Evolutionary conservation across 2,797 vertebrate genomes (phyloP), one percentile per base, ranked within the genome.

Genomic region (Picus viridis): DNA sequence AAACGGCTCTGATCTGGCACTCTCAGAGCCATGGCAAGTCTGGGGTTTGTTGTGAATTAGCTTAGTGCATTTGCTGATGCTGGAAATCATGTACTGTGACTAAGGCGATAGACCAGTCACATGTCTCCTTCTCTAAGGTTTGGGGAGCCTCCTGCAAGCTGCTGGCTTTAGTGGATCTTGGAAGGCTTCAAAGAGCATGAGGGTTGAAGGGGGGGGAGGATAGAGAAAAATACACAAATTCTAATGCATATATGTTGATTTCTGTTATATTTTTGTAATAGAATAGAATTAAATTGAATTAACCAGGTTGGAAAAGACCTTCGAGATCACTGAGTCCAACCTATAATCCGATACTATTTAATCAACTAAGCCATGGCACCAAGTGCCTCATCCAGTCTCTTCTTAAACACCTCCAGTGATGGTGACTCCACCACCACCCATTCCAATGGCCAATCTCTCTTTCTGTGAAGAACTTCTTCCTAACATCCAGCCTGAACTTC

Each of bases 81-180:
- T 75, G 89, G 75, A 86, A 89, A 18, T 53, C 56, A 10, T 3
- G 14, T 56, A 11, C 54, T 77, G 84, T 54, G 71, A 72, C 72
- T 59, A 51, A 77, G 58, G 62, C 0, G 2, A 77, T 43, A 47
- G 63, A 56, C 47, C 26, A 5, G 72, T 72, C 20, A 32, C 0
- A 0, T 26, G 2, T 64, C 57, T 69, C 65, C 30, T 81, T 78
- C 79, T 53, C 19, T 16, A 34, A 51, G 69, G 69, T 36, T 86
- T 43, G 57, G 45, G 34, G 53, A 88, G 34, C 30, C 49, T 94
- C 22, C 90, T 90, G 74, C n/a, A 47, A 58, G 93, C 53, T 41
- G 36, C 20, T 59, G 32, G 45, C 85, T 77, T 74, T 47, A 72
- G 65, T 43, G 56, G 30, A 2, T 59, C 36, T 58, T 85, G 75